Conservation (phyloP, 2,797 vertebrate genomes). For the Balearica regulorum region DNA sequence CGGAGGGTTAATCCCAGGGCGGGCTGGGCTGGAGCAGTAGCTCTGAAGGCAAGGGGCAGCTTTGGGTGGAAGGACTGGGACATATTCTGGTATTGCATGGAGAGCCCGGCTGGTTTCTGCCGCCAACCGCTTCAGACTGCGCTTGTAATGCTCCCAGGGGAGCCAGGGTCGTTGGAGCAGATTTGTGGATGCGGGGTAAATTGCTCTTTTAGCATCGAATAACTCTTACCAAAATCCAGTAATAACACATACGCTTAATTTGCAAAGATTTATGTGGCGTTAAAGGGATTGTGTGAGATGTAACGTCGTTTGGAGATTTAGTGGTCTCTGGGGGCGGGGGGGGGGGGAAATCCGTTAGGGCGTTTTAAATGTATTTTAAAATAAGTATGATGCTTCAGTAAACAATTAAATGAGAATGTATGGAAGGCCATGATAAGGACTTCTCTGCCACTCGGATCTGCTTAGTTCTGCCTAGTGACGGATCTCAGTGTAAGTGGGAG, state of each 20-base stretch:
- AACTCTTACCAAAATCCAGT: background rate
- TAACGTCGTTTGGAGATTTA: background rate
- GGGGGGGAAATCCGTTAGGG: background rate
- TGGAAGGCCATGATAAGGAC: background rate
- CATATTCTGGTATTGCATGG: accelerated
- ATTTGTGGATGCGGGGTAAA: background rate
- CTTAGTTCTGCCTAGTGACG: background rate
- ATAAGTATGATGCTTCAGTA: background rate
- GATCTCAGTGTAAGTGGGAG: background rate
- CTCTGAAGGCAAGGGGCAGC: background rate
- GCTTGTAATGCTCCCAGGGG: background rate
- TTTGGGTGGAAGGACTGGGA: background rate
- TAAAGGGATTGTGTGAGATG: background rate
- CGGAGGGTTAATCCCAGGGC: background rate
- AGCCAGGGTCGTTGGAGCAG: background rate
- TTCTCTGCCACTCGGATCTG: background rate
- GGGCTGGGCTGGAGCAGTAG: background rate
- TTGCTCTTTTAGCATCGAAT: background rate
- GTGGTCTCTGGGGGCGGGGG: background rate
- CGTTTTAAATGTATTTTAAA: background rate
- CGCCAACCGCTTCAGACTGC: background rate
- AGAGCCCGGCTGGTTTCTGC: background rate
- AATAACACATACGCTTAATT: background rate
- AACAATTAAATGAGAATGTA: background rate
- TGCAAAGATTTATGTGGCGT: background rate